Conservation (phyloP, 2,797 vertebrate genomes). For the Megaceryle alcyon region DNA sequence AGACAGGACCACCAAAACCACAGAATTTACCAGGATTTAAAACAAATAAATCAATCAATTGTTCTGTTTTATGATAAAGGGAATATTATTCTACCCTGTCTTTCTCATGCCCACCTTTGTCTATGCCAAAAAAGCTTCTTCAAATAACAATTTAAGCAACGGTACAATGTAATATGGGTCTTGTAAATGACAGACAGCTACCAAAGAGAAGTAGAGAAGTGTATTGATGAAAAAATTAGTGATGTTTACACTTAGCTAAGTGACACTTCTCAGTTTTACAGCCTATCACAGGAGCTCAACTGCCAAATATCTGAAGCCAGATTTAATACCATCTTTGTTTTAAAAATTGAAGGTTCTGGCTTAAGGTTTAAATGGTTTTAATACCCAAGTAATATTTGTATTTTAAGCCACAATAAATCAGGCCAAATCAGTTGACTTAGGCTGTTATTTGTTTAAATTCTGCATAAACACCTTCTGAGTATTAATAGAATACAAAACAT, state of each 20-base stretch:
- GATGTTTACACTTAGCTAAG: not conserved
- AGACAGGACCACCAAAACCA: not conserved
- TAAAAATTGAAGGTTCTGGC: not conserved
- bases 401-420: not conserved
- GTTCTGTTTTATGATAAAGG: not conserved
- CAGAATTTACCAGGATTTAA: not conserved
- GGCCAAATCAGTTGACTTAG: not conserved
- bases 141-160: not conserved
- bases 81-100: not conserved
- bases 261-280: not conserved
- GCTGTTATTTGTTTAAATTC: not conserved
- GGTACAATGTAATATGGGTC: rapidly evolving
- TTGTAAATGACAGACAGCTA: not conserved
- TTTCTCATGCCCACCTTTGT: not conserved
- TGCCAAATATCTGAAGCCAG: not conserved
- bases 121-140: not conserved
- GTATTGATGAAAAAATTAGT: not conserved
- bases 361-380: not conserved
- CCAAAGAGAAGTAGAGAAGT: not conserved
- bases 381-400: not conserved
- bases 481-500: not conserved
- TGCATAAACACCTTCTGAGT: not conserved
- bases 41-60: not conserved
- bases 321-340: not conserved
- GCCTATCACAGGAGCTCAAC: not conserved